A percentile compares a stretch with the other conserved stretches of the same genome.
phyloP scores from a whole-genome alignment of 2,113 vertebrate species.

The Sterrhoptilus dennistouni region DNA sequence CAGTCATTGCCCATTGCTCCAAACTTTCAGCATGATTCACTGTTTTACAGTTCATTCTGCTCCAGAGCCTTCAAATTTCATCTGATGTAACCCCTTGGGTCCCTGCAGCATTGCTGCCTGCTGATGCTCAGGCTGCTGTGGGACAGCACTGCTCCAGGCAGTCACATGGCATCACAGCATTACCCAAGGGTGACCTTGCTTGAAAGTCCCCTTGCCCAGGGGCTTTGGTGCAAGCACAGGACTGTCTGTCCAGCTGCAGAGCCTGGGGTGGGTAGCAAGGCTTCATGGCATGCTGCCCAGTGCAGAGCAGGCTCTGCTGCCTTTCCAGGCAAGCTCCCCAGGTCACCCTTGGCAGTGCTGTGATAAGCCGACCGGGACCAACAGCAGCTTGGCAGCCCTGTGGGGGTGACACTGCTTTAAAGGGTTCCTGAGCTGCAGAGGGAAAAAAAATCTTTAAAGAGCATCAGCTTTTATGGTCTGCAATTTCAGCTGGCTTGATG shows the following conservation, averaged over 20 bases:
- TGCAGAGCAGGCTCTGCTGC: not conserved
- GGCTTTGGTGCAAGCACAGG: not conserved
- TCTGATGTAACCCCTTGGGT: not conserved
- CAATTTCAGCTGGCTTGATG: slow-evolving; percentile 56
- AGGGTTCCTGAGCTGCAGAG: slow-evolving; percentile 35
- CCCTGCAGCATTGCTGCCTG: not conserved
- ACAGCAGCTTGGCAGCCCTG: slow-evolving; percentile 35
- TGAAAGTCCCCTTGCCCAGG: not conserved
- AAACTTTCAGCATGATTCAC: not conserved
- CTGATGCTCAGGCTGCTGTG: not conserved
- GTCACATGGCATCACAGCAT: not conserved
- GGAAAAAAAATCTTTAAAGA: slow-evolving; percentile 45
- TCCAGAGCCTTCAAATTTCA: not conserved
- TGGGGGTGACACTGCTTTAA: slow-evolving; percentile 51
- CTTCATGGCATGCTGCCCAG: not conserved
- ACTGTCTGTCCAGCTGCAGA: not conserved
- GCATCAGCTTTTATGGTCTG: slow-evolving; percentile 60
- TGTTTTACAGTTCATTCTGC: not conserved
- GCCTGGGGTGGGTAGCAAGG: not conserved
- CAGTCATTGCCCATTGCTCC: not conserved
- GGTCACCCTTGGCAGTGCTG: not conserved
- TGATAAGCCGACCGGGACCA: not conserved
- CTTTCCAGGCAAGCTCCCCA: not conserved
- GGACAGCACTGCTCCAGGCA: not conserved
- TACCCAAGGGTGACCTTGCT: not conserved